Percentiles rank a stretch among this genome's conserved stretches.
phyloP scores from a whole-genome alignment of 2,797 vertebrate species.

The Epinephelus malabaricus region DNA sequence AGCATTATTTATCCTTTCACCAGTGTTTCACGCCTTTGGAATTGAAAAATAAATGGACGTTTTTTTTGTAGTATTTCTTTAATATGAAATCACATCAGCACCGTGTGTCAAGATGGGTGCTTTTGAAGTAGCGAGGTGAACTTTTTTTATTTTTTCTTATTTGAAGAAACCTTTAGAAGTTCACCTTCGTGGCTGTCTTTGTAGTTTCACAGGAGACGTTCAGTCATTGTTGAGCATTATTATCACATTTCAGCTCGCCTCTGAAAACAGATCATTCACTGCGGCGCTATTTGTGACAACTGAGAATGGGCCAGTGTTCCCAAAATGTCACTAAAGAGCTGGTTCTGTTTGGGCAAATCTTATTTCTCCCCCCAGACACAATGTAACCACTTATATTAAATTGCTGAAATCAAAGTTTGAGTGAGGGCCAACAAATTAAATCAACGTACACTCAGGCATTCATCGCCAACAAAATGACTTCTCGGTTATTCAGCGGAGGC shows the following conservation, averaged over 20 bases:
- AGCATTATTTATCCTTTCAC: slow-evolving; percentile 73
- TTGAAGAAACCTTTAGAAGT: slow-evolving; percentile 45
- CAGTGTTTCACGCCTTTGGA: slow-evolving; percentile 55
- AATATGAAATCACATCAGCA: slow-evolving; percentile 61
- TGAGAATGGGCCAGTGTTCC: slow-evolving; percentile 33
- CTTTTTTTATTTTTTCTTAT: slow-evolving; percentile 20
- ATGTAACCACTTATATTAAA: slow-evolving; percentile 28
- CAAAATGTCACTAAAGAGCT: slow-evolving; percentile 52
- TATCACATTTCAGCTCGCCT: slow-evolving; percentile 37
- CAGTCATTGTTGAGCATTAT: slow-evolving; percentile 50
- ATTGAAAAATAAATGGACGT: slow-evolving; percentile 69
- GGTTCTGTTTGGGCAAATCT: slow-evolving; percentile 15
- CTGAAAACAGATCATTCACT: slow-evolving; percentile 51
- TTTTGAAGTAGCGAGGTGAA: slow-evolving; percentile 57
- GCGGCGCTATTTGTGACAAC: slow-evolving; percentile 33
- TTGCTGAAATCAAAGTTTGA: slow-evolving; percentile 54
- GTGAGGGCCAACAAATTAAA: slow-evolving; percentile 56
- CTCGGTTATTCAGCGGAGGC: slow-evolving; percentile 29
- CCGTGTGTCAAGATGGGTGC: slow-evolving; percentile 36
- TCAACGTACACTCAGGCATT: slow-evolving; percentile 47
- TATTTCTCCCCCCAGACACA: slow-evolving; percentile 24
- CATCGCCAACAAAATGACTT: slow-evolving; percentile 42
- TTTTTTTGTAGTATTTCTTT: slow-evolving; percentile 58
- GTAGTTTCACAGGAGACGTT: slow-evolving; percentile 52
- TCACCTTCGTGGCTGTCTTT: slow-evolving; percentile 68